Percentiles rank a stretch among this genome's conserved stretches.
phyloP scores from a whole-genome alignment of 1,140 invertebrate genomes.

The Drosophila pectinifera region DNA sequence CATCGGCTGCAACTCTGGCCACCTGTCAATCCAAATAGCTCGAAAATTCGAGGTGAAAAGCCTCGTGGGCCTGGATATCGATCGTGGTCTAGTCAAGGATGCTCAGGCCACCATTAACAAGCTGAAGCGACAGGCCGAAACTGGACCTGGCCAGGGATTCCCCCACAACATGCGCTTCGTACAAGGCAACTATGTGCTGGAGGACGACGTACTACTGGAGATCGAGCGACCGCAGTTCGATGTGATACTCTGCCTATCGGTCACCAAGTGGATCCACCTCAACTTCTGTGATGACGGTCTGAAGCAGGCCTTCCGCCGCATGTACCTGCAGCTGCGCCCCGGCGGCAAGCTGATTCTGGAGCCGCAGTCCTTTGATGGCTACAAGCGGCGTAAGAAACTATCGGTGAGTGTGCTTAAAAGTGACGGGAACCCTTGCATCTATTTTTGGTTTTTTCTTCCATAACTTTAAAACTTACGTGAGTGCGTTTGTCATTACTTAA shows the following conservation, averaged over 20 bases:
- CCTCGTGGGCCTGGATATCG: conserved; percentile 98
- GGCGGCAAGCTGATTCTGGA: conserved; percentile 97
- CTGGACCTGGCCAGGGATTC: conserved; percentile 30
- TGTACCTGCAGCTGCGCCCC: conserved; percentile 94
- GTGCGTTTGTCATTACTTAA: neutral
- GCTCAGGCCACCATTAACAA: conserved; percentile 50
- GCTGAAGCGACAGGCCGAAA: conserved; percentile 38
- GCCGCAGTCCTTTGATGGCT: conserved; percentile 96
- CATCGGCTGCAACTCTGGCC: conserved; percentile 98
- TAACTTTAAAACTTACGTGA: too few species aligned
- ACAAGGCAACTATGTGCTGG: conserved; percentile 96
- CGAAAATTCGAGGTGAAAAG: conserved; percentile 92
- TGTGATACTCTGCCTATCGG: conserved; percentile 96
- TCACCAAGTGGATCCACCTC: conserved; percentile 99
- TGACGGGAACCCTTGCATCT: too few species aligned
- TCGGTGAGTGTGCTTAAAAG: conserved; percentile 85
- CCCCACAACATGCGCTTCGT: conserved; percentile 73
- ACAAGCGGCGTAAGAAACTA: conserved; percentile 93
- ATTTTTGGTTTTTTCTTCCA: too few species aligned
- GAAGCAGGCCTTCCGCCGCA: conserved; percentile 95
- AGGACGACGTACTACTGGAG: conserved; percentile 92
- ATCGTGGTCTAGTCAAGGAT: conserved; percentile 91
- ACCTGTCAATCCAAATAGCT: conserved; percentile 94
- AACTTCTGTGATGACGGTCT: conserved; percentile 98
- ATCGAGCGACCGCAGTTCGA: conserved; percentile 95